Evolutionary conservation across 2,888 invertebrate species (phyloP).

Genomic region (Tetramorium bicarinatum): DNA sequence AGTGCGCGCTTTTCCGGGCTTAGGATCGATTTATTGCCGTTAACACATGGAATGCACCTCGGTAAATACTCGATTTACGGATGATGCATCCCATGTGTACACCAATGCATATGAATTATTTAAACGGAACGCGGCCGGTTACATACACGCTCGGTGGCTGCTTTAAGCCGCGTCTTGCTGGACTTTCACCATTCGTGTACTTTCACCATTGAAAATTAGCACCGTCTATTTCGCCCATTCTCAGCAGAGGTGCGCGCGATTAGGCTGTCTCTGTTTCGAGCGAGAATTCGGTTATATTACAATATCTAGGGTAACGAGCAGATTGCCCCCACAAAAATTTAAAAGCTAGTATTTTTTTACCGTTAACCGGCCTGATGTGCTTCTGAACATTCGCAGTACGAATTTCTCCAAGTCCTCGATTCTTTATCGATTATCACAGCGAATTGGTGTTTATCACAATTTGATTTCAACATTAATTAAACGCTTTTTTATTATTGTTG

Average conservation of each 20-base stretch:
- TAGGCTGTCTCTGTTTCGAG: constrained; percentile 11
- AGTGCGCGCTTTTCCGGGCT: neutral
- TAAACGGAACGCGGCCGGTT: constrained; percentile 32
- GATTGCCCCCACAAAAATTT: neutral
- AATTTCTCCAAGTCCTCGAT: neutral
- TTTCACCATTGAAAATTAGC: constrained; percentile 83
- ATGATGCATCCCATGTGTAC: neutral
- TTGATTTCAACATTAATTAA: neutral
- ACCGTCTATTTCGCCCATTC: constrained; percentile 53
- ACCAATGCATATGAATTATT: constrained; percentile 26
- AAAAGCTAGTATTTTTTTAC: constrained; percentile 1
- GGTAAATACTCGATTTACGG: constrained; percentile 12
- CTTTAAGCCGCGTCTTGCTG: constrained; percentile 67
- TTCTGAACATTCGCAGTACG: no score
- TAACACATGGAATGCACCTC: neutral
- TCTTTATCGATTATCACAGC: neutral
- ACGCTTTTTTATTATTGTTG: neutral
- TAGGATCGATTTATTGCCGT: constrained; percentile 8
- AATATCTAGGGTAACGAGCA: neutral
- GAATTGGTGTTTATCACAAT: neutral
- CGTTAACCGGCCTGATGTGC: neutral
- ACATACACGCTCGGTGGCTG: constrained; percentile 67
- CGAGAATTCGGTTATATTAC: constrained; percentile 3
- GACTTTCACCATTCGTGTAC: constrained; percentile 81
- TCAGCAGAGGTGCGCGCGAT: constrained; percentile 13